These are phyloP conservation scores for Pyrgus malvae DNA, from an alignment of 2,888 invertebrate genomes.

Conservation along the genomic window DNA sequence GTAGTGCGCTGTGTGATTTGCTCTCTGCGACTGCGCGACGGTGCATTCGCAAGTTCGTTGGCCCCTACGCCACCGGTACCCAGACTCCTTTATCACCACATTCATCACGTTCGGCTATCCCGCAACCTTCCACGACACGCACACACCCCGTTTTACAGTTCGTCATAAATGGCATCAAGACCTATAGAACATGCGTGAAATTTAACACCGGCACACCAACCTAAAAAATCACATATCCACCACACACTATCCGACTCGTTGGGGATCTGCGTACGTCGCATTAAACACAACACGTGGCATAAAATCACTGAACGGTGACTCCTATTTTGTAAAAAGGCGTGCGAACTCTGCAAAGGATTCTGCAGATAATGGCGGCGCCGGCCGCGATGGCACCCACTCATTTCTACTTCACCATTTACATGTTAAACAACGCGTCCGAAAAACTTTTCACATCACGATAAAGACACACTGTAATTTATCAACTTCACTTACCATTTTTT, in stretches of 20 bases:
- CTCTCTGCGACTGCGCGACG: constrained; percentile 77
- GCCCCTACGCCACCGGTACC: constrained; percentile 53
- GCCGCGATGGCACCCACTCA: constrained; percentile 54
- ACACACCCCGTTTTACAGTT: constrained; percentile 30
- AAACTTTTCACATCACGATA: constrained; percentile 55
- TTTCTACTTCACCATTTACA: constrained; percentile 55
- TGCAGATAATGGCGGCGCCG: constrained; percentile 80
- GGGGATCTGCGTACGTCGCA: constrained; percentile 6
- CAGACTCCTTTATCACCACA: constrained; percentile 29
- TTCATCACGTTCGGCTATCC: constrained; percentile 29
- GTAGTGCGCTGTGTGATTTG: no score
- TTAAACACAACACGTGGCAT: constrained; percentile 76
- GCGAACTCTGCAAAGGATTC: constrained; percentile 71
- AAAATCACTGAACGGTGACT: constrained; percentile 79
- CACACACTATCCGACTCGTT: constrained; percentile 31
- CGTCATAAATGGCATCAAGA: constrained; percentile 78
- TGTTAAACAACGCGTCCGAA: constrained; percentile 44
- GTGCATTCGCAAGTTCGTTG: constrained; percentile 72
- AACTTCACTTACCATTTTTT: constrained; percentile 79
- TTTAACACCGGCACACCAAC: constrained; percentile 61
- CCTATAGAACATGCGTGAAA: constrained; percentile 74
- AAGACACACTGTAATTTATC: constrained; percentile 64
- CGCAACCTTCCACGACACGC: constrained; percentile 36
- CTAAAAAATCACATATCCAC: constrained; percentile 26
- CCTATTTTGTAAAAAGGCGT: constrained; percentile 74